Evolutionary conservation across 2,888 invertebrate species (phyloP).

Genomic region (Cryptosula pallasiana): DNA sequence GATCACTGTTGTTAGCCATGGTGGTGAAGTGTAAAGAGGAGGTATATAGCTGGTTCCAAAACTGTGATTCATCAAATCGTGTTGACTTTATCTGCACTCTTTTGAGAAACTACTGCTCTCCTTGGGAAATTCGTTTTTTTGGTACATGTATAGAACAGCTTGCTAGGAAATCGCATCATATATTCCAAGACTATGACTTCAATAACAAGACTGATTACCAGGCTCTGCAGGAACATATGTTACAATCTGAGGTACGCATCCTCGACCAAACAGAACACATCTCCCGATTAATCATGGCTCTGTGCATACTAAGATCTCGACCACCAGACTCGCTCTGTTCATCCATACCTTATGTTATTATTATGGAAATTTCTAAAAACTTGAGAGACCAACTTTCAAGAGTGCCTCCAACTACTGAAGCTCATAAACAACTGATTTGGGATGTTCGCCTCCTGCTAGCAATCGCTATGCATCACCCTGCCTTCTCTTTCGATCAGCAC

Average conservation of each 20-base stretch:
- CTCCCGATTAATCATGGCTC: background rate
- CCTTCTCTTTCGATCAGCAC: constrained; percentile 17
- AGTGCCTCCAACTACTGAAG: background rate
- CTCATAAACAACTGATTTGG: background rate
- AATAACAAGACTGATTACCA: background rate
- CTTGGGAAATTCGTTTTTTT: constrained; percentile 12
- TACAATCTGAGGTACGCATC: background rate
- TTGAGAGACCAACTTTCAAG: background rate
- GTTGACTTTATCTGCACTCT: constrained; percentile 2
- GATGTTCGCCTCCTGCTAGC: background rate
- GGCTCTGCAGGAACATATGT: background rate
- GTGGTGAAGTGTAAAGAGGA: background rate
- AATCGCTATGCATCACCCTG: constrained; percentile 16
- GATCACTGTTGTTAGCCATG: background rate
- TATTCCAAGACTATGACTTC: background rate
- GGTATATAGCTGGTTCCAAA: constrained; percentile 2
- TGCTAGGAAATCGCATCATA: background rate
- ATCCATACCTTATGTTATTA: background rate
- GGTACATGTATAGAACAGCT: background rate
- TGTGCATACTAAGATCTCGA: background rate
- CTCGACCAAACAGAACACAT: background rate
- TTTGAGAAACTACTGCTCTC: background rate
- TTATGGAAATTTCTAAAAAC: background rate
- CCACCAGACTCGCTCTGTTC: background rate
- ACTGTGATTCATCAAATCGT: background rate